phyloP scores from a whole-genome alignment of 2,797 vertebrate genomes.

The Premnoplex brunnescens region DNA sequence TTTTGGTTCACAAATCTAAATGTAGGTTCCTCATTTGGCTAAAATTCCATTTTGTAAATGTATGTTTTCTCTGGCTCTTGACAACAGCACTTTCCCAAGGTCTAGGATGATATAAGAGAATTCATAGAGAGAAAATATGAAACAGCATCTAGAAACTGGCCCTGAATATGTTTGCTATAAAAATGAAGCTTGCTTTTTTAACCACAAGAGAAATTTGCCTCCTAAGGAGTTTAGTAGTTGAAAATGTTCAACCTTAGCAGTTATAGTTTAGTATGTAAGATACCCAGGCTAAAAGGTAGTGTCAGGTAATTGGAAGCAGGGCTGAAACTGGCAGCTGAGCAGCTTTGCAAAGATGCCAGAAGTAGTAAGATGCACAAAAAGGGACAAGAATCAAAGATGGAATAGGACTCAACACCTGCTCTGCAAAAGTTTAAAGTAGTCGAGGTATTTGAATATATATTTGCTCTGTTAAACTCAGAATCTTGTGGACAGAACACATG shows the following conservation, averaged over 20 bases:
- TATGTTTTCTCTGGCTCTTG: background rate
- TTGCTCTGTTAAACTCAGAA: background rate
- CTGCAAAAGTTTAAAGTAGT: background rate
- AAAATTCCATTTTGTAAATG: background rate
- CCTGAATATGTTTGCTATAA: background rate
- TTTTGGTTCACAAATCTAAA: background rate
- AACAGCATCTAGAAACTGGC: background rate
- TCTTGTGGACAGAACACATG: background rate
- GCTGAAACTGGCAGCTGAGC: background rate
- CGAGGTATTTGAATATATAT: background rate
- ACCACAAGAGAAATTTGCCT: background rate
- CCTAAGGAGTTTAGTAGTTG: background rate
- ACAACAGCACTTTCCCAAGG: background rate
- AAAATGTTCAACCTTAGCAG: background rate
- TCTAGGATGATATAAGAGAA: background rate
- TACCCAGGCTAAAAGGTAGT: background rate
- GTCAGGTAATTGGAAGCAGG: background rate
- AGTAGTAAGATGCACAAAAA: background rate
- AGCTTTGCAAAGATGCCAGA: background rate
- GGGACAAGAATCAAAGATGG: background rate
- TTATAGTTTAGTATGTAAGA: background rate
- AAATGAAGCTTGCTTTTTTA: background rate
- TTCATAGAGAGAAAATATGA: background rate
- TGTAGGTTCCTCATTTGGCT: background rate
- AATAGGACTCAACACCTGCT: background rate